Percentiles rank a stretch among this genome's conserved stretches.
Evolutionary conservation across 1,140 invertebrate genomes (phyloP).

Genomic region (Pristionchus pacificus): DNA sequence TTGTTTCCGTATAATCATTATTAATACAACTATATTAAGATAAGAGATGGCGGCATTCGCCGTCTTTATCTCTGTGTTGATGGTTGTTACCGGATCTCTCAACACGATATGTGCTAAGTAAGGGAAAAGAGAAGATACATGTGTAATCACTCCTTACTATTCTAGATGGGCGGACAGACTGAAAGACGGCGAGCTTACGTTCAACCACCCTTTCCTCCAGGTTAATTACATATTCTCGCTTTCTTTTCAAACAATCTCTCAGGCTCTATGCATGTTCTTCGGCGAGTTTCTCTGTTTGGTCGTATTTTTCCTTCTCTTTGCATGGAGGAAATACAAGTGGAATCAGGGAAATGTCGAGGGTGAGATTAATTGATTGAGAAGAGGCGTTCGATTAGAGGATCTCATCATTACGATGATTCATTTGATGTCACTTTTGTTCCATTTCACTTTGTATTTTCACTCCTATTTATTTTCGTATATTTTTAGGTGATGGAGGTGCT

Average conservation of each 20-base stretch:
- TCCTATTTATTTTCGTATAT: background rate
- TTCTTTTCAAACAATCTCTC: background rate
- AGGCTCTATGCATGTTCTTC: slow-evolving; percentile 56
- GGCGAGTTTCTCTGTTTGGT: slow-evolving; percentile 55
- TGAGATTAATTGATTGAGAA: background rate
- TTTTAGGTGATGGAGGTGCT: slow-evolving; percentile 34
- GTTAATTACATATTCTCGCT: slow-evolving; percentile 21
- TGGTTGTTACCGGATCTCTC: slow-evolving; percentile 49
- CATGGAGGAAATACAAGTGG: slow-evolving; percentile 21
- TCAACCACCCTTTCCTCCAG: slow-evolving; percentile 56
- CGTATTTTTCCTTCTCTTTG: slow-evolving; percentile 46
- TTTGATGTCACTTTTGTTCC: background rate
- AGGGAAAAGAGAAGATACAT: background rate
- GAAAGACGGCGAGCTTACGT: slow-evolving; percentile 43
- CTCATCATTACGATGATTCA: background rate
- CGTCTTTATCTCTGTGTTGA: slow-evolving; percentile 41
- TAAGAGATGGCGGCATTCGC: slow-evolving; percentile 24
- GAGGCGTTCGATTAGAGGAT: background rate
- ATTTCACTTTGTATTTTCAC: background rate
- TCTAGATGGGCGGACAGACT: slow-evolving; percentile 53
- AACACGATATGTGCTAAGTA: slow-evolving; percentile 56
- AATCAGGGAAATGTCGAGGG: slow-evolving; percentile 17
- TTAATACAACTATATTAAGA: too few species aligned
- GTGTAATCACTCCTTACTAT: slow-evolving; percentile 3
- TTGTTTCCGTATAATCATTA: too few species aligned